Percentiles rank a stretch among this genome's conserved stretches.
Conservation (phyloP, 2,888 invertebrate genomes). For the Cheilosia impressa region DNA sequence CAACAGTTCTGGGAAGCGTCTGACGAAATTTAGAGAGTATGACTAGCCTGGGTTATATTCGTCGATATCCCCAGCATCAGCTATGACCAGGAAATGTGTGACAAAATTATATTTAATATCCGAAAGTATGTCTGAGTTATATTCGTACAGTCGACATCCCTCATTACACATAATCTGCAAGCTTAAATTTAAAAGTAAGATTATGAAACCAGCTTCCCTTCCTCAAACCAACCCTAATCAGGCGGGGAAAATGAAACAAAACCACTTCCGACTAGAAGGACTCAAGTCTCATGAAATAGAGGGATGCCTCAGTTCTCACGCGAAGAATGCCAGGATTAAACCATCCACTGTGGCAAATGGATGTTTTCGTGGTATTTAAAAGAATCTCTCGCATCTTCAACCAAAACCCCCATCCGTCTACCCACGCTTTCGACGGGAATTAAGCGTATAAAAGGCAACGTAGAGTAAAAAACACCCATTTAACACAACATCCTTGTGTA, state of each 20-base stretch:
- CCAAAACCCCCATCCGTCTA: constrained; percentile 12
- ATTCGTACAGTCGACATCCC: too few species aligned
- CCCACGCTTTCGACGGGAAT: constrained; percentile 1
- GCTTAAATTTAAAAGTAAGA: too few species aligned
- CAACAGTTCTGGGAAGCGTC: too few species aligned
- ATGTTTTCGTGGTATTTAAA: constrained; percentile 46
- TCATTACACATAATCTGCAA: too few species aligned
- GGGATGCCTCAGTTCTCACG: constrained; percentile 25
- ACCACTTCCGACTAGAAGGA: constrained; percentile 8
- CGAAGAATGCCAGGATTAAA: constrained; percentile 45
- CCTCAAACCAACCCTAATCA: too few species aligned
- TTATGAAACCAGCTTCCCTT: too few species aligned
- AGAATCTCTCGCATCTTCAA: constrained; percentile 24
- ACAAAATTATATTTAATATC: too few species aligned
- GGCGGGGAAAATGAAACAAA: background rate
- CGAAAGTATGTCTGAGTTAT: too few species aligned
- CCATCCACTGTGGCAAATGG: constrained; percentile 24
- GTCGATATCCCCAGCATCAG: too few species aligned
- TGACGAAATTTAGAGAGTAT: too few species aligned
- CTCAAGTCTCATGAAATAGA: background rate
- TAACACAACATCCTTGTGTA: constrained; percentile 46
- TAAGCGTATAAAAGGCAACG: constrained; percentile 40
- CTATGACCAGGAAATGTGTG: too few species aligned
- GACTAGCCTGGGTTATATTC: too few species aligned
- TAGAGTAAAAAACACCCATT: background rate